phyloP scores from a whole-genome alignment of 2,888 invertebrate species.

The Nemapogon koenigi region DNA sequence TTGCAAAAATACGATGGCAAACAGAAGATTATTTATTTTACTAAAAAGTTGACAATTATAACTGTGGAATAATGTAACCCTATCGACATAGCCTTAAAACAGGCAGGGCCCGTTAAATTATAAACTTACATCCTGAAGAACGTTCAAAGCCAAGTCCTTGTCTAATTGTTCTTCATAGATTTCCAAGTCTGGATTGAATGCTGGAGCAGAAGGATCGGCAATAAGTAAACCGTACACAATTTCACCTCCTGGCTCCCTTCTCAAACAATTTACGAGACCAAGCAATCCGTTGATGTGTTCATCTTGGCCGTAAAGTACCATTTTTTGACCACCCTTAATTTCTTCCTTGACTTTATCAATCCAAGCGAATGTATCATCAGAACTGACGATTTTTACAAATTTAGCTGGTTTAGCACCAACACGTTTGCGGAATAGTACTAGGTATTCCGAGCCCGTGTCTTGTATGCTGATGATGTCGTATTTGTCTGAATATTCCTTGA shows the following conservation, averaged over 20 bases:
- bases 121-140: conserved; percentile 66
- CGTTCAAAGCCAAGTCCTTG: conserved; percentile 81
- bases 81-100: too few species aligned
- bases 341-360: conserved; percentile 54
- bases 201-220: conserved; percentile 67
- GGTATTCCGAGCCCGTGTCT: conserved; percentile 52
- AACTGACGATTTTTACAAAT: conserved; percentile 45
- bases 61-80: too few species aligned
- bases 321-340: conserved; percentile 44
- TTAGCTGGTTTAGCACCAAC: conserved; percentile 47
- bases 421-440: conserved; percentile 60
- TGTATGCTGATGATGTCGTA: conserved; percentile 56
- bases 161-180: conserved; percentile 71
- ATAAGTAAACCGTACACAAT: conserved; percentile 69
- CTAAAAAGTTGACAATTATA: too few species aligned
- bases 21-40: too few species aligned
- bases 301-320: conserved; percentile 72
- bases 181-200: conserved; percentile 68
- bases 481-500: conserved; percentile 38
- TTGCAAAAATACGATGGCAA: too few species aligned
- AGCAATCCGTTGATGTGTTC: conserved; percentile 78
- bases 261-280: conserved; percentile 88
- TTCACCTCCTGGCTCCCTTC: conserved; percentile 79
- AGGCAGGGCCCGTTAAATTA: too few species aligned
- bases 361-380: conserved; percentile 55